These are phyloP conservation scores for Thysanoteuthis rhombus DNA, from an alignment of 2,888 invertebrate genomes.

Conservation along the genomic window DNA sequence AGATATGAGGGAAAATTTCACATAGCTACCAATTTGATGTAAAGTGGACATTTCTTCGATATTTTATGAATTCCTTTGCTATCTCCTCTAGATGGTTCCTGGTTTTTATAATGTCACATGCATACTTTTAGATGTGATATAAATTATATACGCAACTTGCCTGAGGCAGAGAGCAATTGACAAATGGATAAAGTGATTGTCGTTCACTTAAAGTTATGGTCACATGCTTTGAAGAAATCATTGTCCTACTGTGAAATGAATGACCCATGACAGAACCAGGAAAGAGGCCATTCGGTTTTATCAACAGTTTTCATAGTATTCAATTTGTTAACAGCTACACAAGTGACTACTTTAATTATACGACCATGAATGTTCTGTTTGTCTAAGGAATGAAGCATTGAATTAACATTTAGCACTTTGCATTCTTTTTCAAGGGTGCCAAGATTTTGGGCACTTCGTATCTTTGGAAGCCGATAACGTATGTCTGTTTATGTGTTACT, in stretches of 20 bases:
- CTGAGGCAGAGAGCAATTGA: not conserved
- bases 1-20: not conserved
- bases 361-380: not conserved
- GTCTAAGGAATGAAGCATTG: not conserved
- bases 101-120: not conserved
- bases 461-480: no score
- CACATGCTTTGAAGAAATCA: not conserved
- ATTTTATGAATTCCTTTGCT: not conserved
- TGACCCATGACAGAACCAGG: not conserved
- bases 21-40: not conserved
- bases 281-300: not conserved
- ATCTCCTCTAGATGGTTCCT: not conserved
- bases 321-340: not conserved
- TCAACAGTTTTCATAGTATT: not conserved
- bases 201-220: not conserved
- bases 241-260: not conserved
- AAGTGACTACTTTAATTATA: not conserved
- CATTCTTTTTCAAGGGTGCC: no score
- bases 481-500: no score
- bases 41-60: not conserved
- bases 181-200: constrained; percentile 12
- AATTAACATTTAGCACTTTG: no score
- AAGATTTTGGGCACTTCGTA: no score
- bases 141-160: not conserved
- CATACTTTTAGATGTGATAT: not conserved